These are phyloP conservation scores for Macrobrachium nipponense DNA, from an alignment of 1,140 invertebrate genomes.

Conservation along the genomic window DNA sequence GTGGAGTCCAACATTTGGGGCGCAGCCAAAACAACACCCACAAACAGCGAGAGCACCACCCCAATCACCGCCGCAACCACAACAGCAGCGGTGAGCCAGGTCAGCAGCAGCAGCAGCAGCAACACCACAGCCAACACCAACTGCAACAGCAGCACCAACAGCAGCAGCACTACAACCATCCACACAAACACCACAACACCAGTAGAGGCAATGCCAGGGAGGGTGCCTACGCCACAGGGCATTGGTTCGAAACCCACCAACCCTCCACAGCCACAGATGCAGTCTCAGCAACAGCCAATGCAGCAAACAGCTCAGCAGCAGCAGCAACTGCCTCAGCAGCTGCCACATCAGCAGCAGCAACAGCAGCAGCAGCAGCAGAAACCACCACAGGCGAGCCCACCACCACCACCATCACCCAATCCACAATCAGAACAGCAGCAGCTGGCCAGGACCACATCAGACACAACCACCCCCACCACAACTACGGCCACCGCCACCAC, in stretches of 20 bases:
- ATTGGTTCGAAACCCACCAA: conserved; percentile 13
- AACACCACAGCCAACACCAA: conserved; percentile 2
- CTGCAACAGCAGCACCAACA: conserved; percentile 23
- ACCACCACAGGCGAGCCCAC: conserved; percentile 12
- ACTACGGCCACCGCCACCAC: conserved; percentile 55
- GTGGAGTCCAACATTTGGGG: conserved; percentile 56
- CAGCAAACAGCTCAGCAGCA: conserved; percentile 54
- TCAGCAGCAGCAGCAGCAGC: conserved; percentile 22
- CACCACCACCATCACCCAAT: conserved; percentile 23
- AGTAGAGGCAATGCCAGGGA: conserved; percentile 12
- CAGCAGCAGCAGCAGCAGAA: conserved; percentile 43
- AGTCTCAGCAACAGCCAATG: conserved; percentile 41
- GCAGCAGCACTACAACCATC: conserved; percentile 38
- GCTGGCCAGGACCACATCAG: conserved; percentile 43
- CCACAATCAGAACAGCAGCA: conserved; percentile 43
- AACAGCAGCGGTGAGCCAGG: conserved; percentile 34
- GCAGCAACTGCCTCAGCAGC: conserved; percentile 21
- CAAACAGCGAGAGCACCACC: conserved; percentile 38
- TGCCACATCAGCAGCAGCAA: conserved; percentile 32
- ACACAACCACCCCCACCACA: conserved; percentile 47
- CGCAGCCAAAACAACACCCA: conserved; percentile 46
- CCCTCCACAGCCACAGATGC: conserved; percentile 37
- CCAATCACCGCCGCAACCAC: conserved; percentile 15
- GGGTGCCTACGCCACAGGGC: conserved; percentile 18
- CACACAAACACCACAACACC: conserved; percentile 46